Percentiles rank a stretch among this genome's conserved stretches.
Conservation (phyloP, 2,888 invertebrate genomes). For the Rhagium mordax region DNA sequence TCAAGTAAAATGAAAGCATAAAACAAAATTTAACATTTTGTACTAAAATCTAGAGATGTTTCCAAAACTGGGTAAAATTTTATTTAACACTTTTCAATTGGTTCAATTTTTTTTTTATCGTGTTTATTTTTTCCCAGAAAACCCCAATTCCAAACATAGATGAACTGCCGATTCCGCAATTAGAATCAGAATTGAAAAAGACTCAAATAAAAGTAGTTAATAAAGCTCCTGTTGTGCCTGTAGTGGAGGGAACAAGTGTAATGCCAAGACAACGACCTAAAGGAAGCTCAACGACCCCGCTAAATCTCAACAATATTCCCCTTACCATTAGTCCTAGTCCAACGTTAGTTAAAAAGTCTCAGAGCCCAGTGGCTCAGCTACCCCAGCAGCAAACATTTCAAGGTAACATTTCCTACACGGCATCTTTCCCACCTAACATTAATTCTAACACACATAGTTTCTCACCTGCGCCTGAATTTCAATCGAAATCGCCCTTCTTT, state of each 20-base stretch:
- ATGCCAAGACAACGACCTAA: constrained; percentile 89
- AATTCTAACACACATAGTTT: constrained; percentile 50
- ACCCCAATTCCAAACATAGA: constrained; percentile 77
- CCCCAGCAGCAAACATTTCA: constrained; percentile 46
- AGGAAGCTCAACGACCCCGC: constrained; percentile 71
- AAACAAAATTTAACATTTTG: too few species aligned
- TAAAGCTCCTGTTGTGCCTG: constrained; percentile 66
- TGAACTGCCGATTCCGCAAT: constrained; percentile 76
- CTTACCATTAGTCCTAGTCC: constrained; percentile 74
- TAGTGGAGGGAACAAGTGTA: constrained; percentile 84
- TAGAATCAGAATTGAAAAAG: constrained; percentile 81
- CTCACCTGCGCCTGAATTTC: constrained; percentile 57
- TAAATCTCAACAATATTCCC: constrained; percentile 70
- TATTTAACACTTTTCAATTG: too few species aligned
- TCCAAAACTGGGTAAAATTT: too few species aligned
- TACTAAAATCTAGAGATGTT: too few species aligned
- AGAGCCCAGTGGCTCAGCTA: constrained; percentile 61
- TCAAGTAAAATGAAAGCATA: too few species aligned
- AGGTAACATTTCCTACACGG: constrained; percentile 51
- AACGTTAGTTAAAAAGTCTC: constrained; percentile 67
- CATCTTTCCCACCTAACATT: constrained; percentile 47
- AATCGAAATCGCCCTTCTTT: constrained; percentile 49
- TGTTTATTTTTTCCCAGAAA: too few species aligned
- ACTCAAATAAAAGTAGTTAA: constrained; percentile 69
- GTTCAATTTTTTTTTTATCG: too few species aligned